These are phyloP conservation scores for Sinella curviseta DNA, from an alignment of 1,140 invertebrate species.

Conservation along the genomic window DNA sequence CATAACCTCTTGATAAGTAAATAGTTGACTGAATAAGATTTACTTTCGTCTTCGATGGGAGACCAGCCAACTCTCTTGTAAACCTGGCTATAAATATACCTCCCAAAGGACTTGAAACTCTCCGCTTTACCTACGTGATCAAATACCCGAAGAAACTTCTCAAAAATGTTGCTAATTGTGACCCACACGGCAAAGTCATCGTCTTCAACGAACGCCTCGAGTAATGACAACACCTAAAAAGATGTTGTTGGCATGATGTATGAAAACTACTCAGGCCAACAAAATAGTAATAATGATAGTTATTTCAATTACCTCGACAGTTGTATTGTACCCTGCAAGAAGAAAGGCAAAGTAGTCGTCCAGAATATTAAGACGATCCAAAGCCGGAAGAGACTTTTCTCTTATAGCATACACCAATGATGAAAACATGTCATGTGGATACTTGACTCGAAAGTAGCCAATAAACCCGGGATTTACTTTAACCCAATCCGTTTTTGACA, in stretches of 20 bases:
- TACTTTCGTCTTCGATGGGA: constrained; percentile 29
- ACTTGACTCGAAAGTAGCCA: constrained; percentile 58
- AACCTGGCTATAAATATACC: constrained; percentile 52
- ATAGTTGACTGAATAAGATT: background rate
- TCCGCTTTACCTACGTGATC: constrained; percentile 55
- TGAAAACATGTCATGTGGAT: constrained; percentile 59
- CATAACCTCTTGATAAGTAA: too few species aligned
- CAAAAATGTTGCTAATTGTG: constrained; percentile 53
- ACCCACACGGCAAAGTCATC: constrained; percentile 59
- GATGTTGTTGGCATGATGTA: too few species aligned
- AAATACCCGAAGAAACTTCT: constrained; percentile 53
- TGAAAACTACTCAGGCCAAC: background rate
- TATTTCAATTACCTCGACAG: constrained; percentile 51
- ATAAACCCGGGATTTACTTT: constrained; percentile 53
- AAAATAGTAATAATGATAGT: background rate
- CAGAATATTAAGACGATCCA: constrained; percentile 62
- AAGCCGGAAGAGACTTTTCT: constrained; percentile 56
- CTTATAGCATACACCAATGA: constrained; percentile 58
- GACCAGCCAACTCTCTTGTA: constrained; percentile 54
- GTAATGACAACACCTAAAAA: constrained; percentile 55
- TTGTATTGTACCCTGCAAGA: constrained; percentile 54
- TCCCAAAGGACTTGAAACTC: constrained; percentile 52
- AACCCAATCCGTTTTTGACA: constrained; percentile 58
- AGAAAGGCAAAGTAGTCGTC: constrained; percentile 63
- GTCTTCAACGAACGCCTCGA: constrained; percentile 56